phyloP scores from a whole-genome alignment of 37 sponge, comb jelly and placozoan species.

The Beroe ovata region DNA sequence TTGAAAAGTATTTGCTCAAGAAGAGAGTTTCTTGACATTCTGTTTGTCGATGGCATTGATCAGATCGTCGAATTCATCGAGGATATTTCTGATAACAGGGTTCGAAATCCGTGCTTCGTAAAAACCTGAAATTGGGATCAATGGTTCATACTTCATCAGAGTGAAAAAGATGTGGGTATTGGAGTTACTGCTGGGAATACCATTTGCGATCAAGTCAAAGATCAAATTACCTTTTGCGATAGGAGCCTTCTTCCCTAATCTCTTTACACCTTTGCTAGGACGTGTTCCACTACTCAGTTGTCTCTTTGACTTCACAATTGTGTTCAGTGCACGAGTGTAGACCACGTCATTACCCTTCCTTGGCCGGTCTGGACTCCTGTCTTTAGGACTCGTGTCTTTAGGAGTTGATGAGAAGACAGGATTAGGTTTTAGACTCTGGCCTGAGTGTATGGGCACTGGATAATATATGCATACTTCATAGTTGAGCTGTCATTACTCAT shows the following conservation, averaged over 20 bases:
- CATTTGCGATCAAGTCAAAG: too few species aligned
- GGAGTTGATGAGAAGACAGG: conserved; percentile 58
- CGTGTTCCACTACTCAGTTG: too few species aligned
- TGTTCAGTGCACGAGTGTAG: conserved; percentile 18
- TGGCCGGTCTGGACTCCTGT: too few species aligned
- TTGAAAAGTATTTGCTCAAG: background rate
- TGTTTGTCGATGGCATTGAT: conserved; percentile 35
- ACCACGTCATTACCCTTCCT: background rate
- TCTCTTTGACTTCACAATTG: background rate
- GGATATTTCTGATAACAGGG: conserved; percentile 2
- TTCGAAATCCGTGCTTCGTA: background rate
- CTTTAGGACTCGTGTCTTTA: conserved; percentile 51
- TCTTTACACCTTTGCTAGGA: conserved; percentile 14
- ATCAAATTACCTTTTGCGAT: conserved; percentile 35
- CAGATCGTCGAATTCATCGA: conserved; percentile 48
- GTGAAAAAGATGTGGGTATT: too few species aligned
- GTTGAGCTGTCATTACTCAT: too few species aligned
- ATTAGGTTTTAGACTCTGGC: background rate
- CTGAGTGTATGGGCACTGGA: too few species aligned
- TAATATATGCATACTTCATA: too few species aligned
- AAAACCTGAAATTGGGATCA: background rate
- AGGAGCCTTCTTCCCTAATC: conserved; percentile 39
- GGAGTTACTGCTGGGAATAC: too few species aligned
- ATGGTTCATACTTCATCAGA: too few species aligned
- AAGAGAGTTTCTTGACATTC: conserved; percentile 8